phyloP scores from a whole-genome alignment of 1,140 invertebrate species.

The Cepaea nemoralis region DNA sequence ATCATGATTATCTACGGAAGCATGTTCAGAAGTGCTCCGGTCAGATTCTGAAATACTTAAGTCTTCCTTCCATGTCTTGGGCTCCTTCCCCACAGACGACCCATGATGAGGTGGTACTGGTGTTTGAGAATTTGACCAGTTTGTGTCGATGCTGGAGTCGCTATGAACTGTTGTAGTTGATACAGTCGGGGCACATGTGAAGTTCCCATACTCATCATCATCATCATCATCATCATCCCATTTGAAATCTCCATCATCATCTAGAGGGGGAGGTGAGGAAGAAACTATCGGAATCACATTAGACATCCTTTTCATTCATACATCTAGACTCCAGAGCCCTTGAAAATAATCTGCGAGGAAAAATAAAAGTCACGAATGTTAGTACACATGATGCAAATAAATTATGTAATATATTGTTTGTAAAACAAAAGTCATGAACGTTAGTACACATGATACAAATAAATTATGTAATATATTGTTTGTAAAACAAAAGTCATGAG shows the following conservation, averaged over 20 bases:
- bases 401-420: too few species aligned
- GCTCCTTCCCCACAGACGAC: neutral
- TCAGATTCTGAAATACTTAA: neutral
- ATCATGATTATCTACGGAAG: neutral
- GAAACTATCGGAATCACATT: conserved; percentile 64
- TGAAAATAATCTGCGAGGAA: neutral
- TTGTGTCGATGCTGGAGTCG: conserved; percentile 28
- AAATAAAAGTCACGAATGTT: neutral
- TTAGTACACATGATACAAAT: too few species aligned
- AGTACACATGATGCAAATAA: too few species aligned
- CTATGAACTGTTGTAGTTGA: conserved; percentile 13
- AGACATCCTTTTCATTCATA: conserved; percentile 48
- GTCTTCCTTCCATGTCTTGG: neutral
- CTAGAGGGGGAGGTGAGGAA: conserved; percentile 60
- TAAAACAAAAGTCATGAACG: too few species aligned
- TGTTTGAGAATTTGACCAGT: conserved; percentile 23
- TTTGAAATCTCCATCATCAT: conserved; percentile 46
- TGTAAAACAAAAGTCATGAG: too few species aligned
- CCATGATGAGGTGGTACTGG: conserved; percentile 3
- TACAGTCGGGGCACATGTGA: conserved; percentile 51
- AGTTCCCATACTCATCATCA: conserved; percentile 64
- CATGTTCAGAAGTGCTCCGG: neutral
- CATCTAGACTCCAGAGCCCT: neutral
- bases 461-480: too few species aligned
- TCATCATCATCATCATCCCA: conserved; percentile 54